phyloP scores from a whole-genome alignment of 2,113 vertebrate genomes.

The Myodes glareolus region DNA sequence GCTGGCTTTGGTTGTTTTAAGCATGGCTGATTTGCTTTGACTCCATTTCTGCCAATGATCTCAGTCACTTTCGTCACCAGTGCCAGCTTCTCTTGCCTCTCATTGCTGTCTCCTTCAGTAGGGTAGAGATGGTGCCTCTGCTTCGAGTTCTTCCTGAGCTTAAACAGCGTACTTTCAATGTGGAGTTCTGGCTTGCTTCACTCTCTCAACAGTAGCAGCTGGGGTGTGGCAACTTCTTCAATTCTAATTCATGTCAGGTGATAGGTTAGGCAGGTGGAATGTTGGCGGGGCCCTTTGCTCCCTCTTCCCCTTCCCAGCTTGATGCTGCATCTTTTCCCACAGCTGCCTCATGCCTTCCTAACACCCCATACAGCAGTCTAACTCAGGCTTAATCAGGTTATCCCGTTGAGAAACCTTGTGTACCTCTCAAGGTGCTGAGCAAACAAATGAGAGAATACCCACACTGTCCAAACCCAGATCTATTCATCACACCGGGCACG shows the following conservation, averaged over 20 bases:
- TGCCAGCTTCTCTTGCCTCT: too few species aligned
- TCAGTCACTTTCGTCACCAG: background rate
- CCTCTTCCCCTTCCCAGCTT: too few species aligned
- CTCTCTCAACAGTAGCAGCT: too few species aligned
- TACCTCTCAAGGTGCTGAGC: rapidly evolving
- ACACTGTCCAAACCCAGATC: background rate
- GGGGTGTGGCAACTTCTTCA: rapidly evolving
- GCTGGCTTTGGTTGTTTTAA: background rate
- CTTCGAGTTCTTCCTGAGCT: rapidly evolving
- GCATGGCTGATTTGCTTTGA: too few species aligned
- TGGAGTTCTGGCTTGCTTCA: rapidly evolving
- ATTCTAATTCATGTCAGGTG: background rate
- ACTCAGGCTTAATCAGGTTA: rapidly evolving
- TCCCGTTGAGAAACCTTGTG: background rate
- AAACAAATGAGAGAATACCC: background rate
- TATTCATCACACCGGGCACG: rapidly evolving
- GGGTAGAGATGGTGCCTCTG: rapidly evolving
- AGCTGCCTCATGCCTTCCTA: background rate
- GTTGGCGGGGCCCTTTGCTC: too few species aligned
- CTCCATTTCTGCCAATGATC: background rate
- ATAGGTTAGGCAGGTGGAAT: background rate
- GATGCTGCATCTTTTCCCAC: too few species aligned
- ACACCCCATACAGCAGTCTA: background rate
- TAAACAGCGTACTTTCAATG: rapidly evolving
- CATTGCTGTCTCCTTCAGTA: rapidly evolving